Evolutionary conservation across 1,140 invertebrate genomes (phyloP).

Genomic region (Melitaea cinxia): DNA sequence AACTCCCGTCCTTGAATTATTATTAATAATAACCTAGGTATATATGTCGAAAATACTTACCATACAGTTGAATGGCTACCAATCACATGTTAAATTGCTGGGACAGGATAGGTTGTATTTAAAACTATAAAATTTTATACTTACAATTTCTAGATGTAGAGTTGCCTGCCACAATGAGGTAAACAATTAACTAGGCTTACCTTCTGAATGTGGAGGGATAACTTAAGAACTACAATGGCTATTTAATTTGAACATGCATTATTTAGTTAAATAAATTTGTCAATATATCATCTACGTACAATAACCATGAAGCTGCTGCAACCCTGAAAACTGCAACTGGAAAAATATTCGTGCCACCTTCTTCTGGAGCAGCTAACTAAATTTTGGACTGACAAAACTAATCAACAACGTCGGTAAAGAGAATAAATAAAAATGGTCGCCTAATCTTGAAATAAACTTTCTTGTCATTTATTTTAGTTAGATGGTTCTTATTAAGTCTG

Average conservation of each 20-base stretch:
- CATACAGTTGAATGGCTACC: neutral
- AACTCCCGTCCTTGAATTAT: neutral
- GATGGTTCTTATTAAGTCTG: too few species aligned
- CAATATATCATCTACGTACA: neutral
- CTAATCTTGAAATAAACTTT: neutral
- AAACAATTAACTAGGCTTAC: neutral
- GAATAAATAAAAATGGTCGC: neutral
- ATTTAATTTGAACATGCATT: neutral
- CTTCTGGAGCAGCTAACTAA: slow-evolving; percentile 13
- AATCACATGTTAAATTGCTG: neutral
- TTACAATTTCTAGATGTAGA: slow-evolving; percentile 10
- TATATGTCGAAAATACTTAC: too few species aligned
- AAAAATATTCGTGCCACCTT: neutral
- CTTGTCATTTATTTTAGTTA: too few species aligned
- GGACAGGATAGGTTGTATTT: neutral
- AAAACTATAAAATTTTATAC: slow-evolving; percentile 7
- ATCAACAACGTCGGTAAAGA: neutral
- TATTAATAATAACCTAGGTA: slow-evolving; percentile 5
- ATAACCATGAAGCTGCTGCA: neutral
- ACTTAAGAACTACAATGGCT: neutral
- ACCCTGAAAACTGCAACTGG: neutral
- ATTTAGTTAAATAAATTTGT: slow-evolving; percentile 1
- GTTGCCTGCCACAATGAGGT: neutral
- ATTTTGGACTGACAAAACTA: slow-evolving; percentile 1
- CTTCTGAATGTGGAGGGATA: neutral